Base-by-base conservation (phyloP, 2,888 invertebrate genomes). In the Eretmocerus hayati region DNA sequence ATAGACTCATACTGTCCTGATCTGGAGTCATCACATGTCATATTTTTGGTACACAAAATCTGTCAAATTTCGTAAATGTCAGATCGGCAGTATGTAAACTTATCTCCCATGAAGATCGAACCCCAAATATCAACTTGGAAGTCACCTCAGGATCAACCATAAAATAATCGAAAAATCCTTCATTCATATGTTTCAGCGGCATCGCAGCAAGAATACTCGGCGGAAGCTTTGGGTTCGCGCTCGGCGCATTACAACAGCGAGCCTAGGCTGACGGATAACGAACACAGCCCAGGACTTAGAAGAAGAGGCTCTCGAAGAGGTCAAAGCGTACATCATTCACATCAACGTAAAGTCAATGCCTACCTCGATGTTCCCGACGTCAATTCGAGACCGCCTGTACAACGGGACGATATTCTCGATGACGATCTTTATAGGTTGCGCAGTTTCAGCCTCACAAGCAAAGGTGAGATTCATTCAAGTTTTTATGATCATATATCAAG, bases 381-480 rank as follows among this genome's bases (percentile, higher is more conserved):
- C 46, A 75, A 74, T 45, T 66, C 73, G 1, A 77, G 77, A 35
- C 74, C 78, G 40, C 80, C 81, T 54, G 81, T 84, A 45, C 87
- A 88, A 63, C 87, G 89, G 62, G 90, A 91, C 71, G 77, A 80
- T 21, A 81, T 81, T 55, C 85, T 85, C 45, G 89, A 90, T 63
- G 90, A 90, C 64, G 90, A 91, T 72, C 85, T 87, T 55, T 91
- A 92, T 75, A 80, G 92, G 57, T 81, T 95, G 63, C 81, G 95
- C 63, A 90, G 91, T 59, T 96, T 96, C 78, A 89, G 90, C 75
- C 86, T 86, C 74, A 88, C 92, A 62, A 82, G 87, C 62, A 94
- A 94, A 81, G 90, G 90, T 83, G n/a, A n/a, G n/a, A n/a, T n/a
- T n/a, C n/a, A n/a, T n/a, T n/a, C n/a, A n/a, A n/a, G n/a, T n/a